These are phyloP conservation scores for Battus philenor DNA, from an alignment of 1,140 invertebrate species.

Conservation along the genomic window DNA sequence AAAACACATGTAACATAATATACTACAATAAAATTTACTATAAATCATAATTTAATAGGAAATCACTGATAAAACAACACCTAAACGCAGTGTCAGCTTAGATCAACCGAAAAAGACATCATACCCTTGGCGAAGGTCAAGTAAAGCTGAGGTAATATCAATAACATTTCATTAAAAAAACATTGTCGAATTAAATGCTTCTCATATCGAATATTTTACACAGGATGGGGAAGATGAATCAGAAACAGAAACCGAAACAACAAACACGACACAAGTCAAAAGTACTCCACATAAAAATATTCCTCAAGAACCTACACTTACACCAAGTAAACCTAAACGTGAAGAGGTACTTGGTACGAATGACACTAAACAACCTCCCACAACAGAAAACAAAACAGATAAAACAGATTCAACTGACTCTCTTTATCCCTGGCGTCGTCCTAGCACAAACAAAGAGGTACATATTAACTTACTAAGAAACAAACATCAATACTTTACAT, in stretches of 20 bases:
- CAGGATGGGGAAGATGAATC: slow-evolving; percentile 36
- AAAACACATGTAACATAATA: slow-evolving; percentile 5
- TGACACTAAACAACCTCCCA: slow-evolving; percentile 4
- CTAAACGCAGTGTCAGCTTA: slow-evolving; percentile 45
- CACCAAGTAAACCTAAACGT: slow-evolving; percentile 22
- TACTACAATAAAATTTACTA: slow-evolving; percentile 7
- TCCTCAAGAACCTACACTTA: slow-evolving; percentile 23
- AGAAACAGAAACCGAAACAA: slow-evolving; percentile 23
- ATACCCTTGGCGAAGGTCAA: slow-evolving; percentile 33
- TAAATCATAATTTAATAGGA: not conserved
- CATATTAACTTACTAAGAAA: no score
- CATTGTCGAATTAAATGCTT: no score
- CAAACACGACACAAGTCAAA: slow-evolving; percentile 24
- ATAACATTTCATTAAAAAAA: slow-evolving; percentile 1
- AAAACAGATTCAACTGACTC: slow-evolving; percentile 24
- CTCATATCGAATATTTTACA: slow-evolving; percentile 1
- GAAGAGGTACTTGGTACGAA: slow-evolving; percentile 21
- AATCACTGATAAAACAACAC: slow-evolving; percentile 32
- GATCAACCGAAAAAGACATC: slow-evolving; percentile 33
- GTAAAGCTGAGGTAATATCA: slow-evolving; percentile 42
- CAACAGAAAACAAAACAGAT: slow-evolving; percentile 7
- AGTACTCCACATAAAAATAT: slow-evolving; percentile 26
- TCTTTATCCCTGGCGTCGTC: slow-evolving; percentile 34
- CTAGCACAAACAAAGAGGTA: slow-evolving; percentile 33
- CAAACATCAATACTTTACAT: no score